Percentiles rank a stretch among this genome's conserved stretches.
Conservation (phyloP, 2,888 invertebrate species). For the Agriopis aurantiaria region DNA sequence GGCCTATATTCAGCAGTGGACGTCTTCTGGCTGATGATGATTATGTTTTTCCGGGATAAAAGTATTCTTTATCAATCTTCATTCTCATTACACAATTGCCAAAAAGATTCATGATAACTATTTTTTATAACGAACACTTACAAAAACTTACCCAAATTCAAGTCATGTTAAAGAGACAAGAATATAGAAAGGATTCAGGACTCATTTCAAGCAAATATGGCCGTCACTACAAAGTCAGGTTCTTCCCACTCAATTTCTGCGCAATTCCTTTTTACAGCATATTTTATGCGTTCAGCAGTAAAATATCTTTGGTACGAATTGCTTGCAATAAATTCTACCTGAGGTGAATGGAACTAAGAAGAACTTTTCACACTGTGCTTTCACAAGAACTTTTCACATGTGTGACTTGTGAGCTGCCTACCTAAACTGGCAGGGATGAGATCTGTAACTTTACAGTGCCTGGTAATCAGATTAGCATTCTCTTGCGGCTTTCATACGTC, state of each 20-base stretch:
- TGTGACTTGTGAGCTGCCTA: not conserved
- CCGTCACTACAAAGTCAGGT: slow-evolving; percentile 1
- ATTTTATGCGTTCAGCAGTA: slow-evolving; percentile 29
- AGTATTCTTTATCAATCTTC: too few species aligned
- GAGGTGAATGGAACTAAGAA: slow-evolving; percentile 5
- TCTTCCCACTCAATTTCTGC: slow-evolving; percentile 26
- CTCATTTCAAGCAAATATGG: not conserved
- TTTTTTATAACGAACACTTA: too few species aligned
- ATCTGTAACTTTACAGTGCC: too few species aligned
- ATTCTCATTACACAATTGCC: too few species aligned
- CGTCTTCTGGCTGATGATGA: too few species aligned
- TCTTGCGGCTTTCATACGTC: too few species aligned
- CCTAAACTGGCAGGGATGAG: not conserved
- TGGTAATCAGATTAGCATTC: too few species aligned
- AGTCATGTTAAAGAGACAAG: too few species aligned
- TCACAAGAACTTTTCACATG: not conserved
- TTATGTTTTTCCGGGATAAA: too few species aligned
- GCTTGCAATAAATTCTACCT: slow-evolving; percentile 28
- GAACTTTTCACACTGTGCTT: not conserved
- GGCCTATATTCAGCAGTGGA: too few species aligned
- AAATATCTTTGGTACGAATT: slow-evolving; percentile 29
- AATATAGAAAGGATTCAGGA: not conserved
- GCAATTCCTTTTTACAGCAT: slow-evolving; percentile 30
- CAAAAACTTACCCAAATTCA: too few species aligned
- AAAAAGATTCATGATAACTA: too few species aligned